Percentiles rank a stretch among this genome's conserved stretches.
Evolutionary conservation across 2,888 invertebrate genomes (phyloP).

Genomic region (Lymantria dispar): DNA sequence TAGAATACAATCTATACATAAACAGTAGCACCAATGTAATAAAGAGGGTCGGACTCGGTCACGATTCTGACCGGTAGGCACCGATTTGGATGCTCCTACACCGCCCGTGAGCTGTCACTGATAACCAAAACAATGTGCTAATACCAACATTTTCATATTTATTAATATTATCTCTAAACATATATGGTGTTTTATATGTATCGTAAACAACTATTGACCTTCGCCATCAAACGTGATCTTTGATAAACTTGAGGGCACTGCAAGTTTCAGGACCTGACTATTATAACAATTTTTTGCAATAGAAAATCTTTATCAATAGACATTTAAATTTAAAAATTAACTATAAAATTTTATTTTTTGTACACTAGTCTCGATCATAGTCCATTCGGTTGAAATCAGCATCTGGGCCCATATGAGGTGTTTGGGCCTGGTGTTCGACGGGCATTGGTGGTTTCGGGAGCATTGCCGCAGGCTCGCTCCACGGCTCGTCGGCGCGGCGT

Average conservation of each 20-base stretch:
- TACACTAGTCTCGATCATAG: too few species aligned
- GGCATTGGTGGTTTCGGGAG: too few species aligned
- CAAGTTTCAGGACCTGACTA: too few species aligned
- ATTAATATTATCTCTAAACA: slow-evolving; percentile 29
- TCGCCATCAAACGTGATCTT: slow-evolving; percentile 18
- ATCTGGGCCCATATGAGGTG: too few species aligned
- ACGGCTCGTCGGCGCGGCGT: too few species aligned
- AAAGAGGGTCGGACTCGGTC: slow-evolving; percentile 49
- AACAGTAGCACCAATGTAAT: slow-evolving; percentile 30
- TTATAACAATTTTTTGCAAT: too few species aligned
- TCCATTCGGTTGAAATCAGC: too few species aligned
- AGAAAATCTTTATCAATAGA: too few species aligned
- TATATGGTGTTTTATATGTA: slow-evolving; percentile 31
- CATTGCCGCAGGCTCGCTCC: too few species aligned
- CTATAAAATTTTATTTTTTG: too few species aligned
- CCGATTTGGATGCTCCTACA: slow-evolving; percentile 57
- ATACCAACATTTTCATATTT: slow-evolving; percentile 42
- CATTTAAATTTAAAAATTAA: too few species aligned
- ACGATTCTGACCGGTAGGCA: slow-evolving; percentile 59
- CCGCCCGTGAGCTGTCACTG: slow-evolving; percentile 57
- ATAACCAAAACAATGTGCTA: slow-evolving; percentile 66
- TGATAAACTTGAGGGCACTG: not conserved
- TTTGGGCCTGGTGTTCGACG: too few species aligned
- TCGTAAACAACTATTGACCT: slow-evolving; percentile 15
- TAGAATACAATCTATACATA: slow-evolving; percentile 32